A percentile compares a stretch with the other conserved stretches of the same genome.
These are phyloP conservation scores for Meloidogyne chitwoodi DNA, from an alignment of 1,140 invertebrate species.

Conservation along the genomic window DNA sequence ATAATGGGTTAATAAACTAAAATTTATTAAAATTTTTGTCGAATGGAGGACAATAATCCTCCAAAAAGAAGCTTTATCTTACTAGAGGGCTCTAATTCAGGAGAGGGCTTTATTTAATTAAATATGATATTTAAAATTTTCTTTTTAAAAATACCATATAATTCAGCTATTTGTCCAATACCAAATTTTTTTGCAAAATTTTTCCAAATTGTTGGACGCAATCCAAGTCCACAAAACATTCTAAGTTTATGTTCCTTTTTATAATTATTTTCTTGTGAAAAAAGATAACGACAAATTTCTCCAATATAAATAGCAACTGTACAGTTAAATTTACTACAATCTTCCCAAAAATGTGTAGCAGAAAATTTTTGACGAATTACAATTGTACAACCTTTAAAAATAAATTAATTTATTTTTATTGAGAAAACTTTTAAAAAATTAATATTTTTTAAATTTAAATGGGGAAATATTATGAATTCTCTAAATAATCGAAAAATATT, in stretches of 20 bases:
- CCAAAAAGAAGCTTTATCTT: no score
- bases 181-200: background rate
- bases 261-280: background rate
- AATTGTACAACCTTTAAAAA: background rate
- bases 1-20: no score
- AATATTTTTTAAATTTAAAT: no score
- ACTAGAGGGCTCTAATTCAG: no score
- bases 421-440: no score
- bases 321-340: background rate
- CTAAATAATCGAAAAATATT: no score
- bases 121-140: background rate
- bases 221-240: constrained; percentile 4
- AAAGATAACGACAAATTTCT: constrained; percentile 5
- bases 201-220: background rate
- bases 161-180: constrained; percentile 71
- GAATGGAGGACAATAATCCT: no score
- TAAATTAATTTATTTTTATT: no score
- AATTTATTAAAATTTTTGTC: no score
- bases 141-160: constrained; percentile 72
- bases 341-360: background rate
- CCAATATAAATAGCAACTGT: background rate
- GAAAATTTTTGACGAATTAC: background rate
- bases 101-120: no score
- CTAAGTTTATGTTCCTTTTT: background rate
- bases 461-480: no score